phyloP scores from a whole-genome alignment of 1,140 invertebrate genomes.

The Bradysia coprophila region DNA sequence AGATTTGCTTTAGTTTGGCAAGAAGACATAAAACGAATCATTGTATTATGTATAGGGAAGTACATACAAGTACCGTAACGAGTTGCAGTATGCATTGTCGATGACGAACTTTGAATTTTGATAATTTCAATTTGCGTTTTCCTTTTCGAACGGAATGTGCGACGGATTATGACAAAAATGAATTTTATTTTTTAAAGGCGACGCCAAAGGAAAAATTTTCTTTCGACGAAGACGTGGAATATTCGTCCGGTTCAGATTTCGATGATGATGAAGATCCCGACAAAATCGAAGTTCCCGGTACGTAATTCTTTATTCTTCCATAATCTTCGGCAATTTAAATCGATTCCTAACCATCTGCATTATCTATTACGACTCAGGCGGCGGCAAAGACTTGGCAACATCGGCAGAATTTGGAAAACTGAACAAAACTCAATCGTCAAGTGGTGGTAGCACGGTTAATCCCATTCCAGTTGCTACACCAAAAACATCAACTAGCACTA shows the following conservation, averaged over 20 bases:
- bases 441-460: neutral
- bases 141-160: no score
- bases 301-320: slow-evolving; percentile 7
- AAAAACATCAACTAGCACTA: slow-evolving; percentile 9
- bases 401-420: slow-evolving; percentile 40
- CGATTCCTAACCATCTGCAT: slow-evolving; percentile 3
- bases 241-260: slow-evolving; percentile 58
- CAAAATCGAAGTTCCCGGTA: slow-evolving; percentile 75
- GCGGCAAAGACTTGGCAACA: slow-evolving; percentile 59
- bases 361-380: slow-evolving; percentile 31
- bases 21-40: slow-evolving; percentile 4
- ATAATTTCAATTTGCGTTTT: no score
- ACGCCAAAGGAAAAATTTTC: slow-evolving; percentile 20
- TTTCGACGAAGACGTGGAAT: slow-evolving; percentile 34
- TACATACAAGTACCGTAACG: no score
- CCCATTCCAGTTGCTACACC: neutral
- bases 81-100: no score
- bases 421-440: slow-evolving; percentile 2
- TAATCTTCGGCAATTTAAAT: neutral
- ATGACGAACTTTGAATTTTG: no score
- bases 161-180: no score
- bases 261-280: slow-evolving; percentile 79
- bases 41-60: no score
- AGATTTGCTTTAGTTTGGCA: slow-evolving; percentile 8
- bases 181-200: slow-evolving; percentile 4